Base-by-base conservation (phyloP, 37 sponge, comb jelly and placozoan species). In the Lycopodina hypogea region DNA sequence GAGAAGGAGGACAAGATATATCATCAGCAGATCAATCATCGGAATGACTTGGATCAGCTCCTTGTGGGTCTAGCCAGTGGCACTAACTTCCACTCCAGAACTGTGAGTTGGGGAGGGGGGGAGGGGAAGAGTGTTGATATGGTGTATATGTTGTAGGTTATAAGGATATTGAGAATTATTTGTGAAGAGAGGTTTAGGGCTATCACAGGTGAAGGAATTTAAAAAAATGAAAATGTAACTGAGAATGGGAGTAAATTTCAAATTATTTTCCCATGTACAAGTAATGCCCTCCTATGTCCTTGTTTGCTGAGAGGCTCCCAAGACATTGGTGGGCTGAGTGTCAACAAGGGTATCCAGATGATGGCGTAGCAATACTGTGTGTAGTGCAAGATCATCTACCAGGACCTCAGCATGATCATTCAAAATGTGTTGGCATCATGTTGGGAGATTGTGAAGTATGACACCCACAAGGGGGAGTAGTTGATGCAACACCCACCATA, bases 331-430 rank as follows among this genome's bases (percentile, higher is more conserved):
- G 64, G 48, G 7, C 69, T 51, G 76, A 79, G 89, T 23, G 92
- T 87, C 48, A 86, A 91, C 66, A 79, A 62, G 52, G 85, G 87
- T 15, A 91, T 91, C 26, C 92, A 87, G 59, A 26, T 83, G 58
- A 76, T 93, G 23, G 86, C 94, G 40, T 87, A 90, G 42, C 71
- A 80, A 37, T 96, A 96, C 89, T 87, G 87, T 26, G 50, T 78
- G 21, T 88, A 89, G 42, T 93, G 97, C 76, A 90, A 88, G 81
- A 40, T 70, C 24, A 82, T 91, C 23, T 96, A 90, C 69, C 67
- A 64, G 0, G 92, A 88, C 56, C 80, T 94, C 59, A 94, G 95
- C 72, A 94, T 84, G 68, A 74, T 91, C 51, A 90, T 94, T 29
- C 88, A 87, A 71, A 77, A 80, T 40, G 89, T 94, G 30, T 69